A percentile compares a stretch with the other conserved stretches of the same genome.
Conservation (phyloP, 2,888 invertebrate genomes). For the Dasysyrphus tricinctus region DNA sequence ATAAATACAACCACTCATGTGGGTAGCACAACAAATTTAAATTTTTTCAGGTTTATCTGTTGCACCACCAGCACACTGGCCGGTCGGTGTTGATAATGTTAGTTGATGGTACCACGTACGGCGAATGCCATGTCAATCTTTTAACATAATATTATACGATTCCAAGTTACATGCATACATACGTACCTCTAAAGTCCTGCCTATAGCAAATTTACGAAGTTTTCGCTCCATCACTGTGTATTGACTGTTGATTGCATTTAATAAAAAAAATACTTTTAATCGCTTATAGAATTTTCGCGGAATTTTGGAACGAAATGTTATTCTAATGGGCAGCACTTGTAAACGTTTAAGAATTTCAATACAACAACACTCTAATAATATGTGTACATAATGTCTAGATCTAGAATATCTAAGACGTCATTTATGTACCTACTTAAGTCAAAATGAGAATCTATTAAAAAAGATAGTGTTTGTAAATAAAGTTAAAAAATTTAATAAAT, state of each 20-base stretch:
- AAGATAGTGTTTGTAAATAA: too few relatives aligned
- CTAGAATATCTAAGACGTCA: too few relatives aligned
- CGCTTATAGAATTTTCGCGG: conserved; percentile 13
- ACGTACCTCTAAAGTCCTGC: too few relatives aligned
- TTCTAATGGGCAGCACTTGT: not conserved
- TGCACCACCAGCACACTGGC: conserved; percentile 33
- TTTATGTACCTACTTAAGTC: too few relatives aligned
- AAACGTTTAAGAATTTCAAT: not conserved
- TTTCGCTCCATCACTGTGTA: conserved; percentile 9
- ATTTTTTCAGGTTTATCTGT: conserved; percentile 66
- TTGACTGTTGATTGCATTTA: conserved; percentile 50
- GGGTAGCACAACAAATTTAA: conserved; percentile 72
- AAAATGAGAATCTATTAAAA: too few relatives aligned
- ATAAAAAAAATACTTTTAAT: not conserved
- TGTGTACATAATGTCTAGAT: too few relatives aligned
- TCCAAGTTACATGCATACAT: not conserved
- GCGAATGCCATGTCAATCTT: conserved; percentile 65
- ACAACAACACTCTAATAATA: not conserved
- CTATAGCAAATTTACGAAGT: conserved; percentile 46
- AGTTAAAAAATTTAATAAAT: too few relatives aligned
- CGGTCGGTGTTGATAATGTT: conserved; percentile 42
- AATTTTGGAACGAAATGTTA: not conserved
- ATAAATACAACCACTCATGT: conserved; percentile 70
- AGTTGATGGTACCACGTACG: conserved; percentile 28
- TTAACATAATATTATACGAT: conserved; percentile 5